Percentiles rank a stretch among this genome's conserved stretches.
Conservation (phyloP, 1,140 invertebrate genomes). For the Oreohelix idahoensis region DNA sequence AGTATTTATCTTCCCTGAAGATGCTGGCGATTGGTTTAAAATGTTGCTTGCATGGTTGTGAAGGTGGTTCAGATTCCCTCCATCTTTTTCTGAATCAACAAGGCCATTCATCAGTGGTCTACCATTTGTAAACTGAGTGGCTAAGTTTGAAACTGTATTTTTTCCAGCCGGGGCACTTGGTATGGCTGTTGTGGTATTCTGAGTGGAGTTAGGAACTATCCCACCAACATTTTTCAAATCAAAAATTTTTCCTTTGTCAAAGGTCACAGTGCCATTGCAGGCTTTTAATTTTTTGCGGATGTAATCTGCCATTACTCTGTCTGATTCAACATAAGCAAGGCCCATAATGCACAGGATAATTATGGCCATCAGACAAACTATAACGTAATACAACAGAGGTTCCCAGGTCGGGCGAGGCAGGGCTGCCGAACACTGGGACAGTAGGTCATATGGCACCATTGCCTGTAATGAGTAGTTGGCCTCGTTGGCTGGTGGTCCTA, state of each 20-base stretch:
- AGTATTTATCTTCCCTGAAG: not conserved
- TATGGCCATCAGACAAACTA: slow-evolving; percentile 78
- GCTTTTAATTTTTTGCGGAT: slow-evolving; percentile 59
- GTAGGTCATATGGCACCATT: slow-evolving; percentile 84
- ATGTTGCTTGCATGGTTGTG: slow-evolving; percentile 14
- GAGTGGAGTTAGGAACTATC: slow-evolving; percentile 5
- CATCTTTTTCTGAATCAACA: slow-evolving; percentile 43
- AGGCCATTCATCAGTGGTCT: slow-evolving; percentile 53
- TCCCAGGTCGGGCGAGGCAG: slow-evolving; percentile 88
- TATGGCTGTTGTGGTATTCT: not conserved
- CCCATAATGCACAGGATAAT: slow-evolving; percentile 81
- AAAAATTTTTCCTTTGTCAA: slow-evolving; percentile 70
- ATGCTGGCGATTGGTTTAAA: not conserved
- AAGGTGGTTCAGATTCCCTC: not conserved
- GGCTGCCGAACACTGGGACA: slow-evolving; percentile 82
- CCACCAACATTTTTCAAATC: slow-evolving; percentile 69
- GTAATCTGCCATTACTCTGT: slow-evolving; percentile 76
- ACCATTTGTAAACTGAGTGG: not conserved
- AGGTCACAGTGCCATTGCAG: slow-evolving; percentile 56
- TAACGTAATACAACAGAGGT: slow-evolving; percentile 80
- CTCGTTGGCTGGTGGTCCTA: slow-evolving; percentile 74
- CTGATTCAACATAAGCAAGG: slow-evolving; percentile 83
- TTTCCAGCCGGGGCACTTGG: slow-evolving; percentile 3
- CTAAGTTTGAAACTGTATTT: not conserved
- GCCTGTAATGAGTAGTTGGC: slow-evolving; percentile 84